A percentile compares a stretch with the other conserved stretches of the same genome.
phyloP scores from a whole-genome alignment of 2,797 vertebrate genomes.

The Erethizon dorsatum region DNA sequence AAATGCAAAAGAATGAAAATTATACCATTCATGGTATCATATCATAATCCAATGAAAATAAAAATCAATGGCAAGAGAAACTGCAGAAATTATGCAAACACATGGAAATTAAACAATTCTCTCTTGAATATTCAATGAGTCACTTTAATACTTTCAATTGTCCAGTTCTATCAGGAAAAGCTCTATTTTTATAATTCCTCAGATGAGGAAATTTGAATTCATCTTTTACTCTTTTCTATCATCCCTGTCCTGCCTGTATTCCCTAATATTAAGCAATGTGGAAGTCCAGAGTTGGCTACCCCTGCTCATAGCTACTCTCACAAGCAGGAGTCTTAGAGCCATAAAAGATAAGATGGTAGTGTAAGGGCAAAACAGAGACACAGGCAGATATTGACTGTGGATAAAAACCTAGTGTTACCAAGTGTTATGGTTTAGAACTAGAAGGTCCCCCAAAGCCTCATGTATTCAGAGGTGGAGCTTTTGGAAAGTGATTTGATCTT shows the following conservation, averaged over 20 bases:
- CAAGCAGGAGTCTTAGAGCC: neutral
- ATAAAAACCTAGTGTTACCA: neutral
- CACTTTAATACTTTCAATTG: neutral
- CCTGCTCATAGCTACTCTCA: neutral
- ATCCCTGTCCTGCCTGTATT: neutral
- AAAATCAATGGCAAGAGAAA: neutral
- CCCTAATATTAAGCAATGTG: neutral
- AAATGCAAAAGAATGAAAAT: too few relatives aligned
- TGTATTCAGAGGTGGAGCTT: neutral
- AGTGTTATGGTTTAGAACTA: neutral
- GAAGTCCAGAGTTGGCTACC: neutral
- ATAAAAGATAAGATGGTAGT: neutral
- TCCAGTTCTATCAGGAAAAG: neutral
- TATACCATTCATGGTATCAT: too few relatives aligned
- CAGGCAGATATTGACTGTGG: neutral
- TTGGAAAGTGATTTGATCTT: neutral
- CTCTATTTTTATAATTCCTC: neutral
- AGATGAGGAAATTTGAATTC: slow-evolving; percentile 38
- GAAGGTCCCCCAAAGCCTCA: neutral
- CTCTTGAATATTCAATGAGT: neutral
- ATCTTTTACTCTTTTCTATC: neutral
- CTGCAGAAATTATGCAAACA: neutral
- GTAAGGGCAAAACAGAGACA: neutral
- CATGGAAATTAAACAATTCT: neutral
- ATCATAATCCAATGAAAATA: neutral